Base-by-base conservation (phyloP, 2,888 invertebrate genomes). In the Drosophila monieri region DNA sequence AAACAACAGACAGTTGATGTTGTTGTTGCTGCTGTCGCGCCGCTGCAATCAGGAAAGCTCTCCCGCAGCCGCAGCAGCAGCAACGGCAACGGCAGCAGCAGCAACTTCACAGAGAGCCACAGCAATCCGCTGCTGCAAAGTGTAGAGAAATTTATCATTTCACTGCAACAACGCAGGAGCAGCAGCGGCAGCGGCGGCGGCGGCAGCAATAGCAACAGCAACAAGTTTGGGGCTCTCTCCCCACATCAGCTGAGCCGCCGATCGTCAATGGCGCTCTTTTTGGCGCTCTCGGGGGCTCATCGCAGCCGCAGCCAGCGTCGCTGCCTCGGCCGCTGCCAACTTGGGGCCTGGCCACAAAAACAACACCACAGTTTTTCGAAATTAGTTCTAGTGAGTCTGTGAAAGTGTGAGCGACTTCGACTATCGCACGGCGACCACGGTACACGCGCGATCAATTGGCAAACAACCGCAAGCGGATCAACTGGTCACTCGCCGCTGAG, bases 321-420 rank as follows among this genome's bases (percentile, higher is more conserved):
- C n/a, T 23, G 70, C 44, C 47, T 44, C 49, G 54, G 62, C 46
- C 61, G 65, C 49, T 57, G 62, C 46, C 65, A 60, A 53, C 59
- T 74, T 55, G 61, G 55, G 69, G 71, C 55, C 68, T 81, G 80
- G 78, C 75, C 88, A 88, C 83, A 89, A 89, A 88, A 89, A 87
- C 85, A 90, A 88, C 88, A 84, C 85, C 77, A 77, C 75, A 84
- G 78, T 74, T 85, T 88, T 85, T 88, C 76, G 74, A 84, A 88
- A 89, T 90, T 89, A 90, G 90, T 90, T 90, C 90, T 90, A 90
- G 87, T 79, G 79, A 85, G 88, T 87, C 89, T 90, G 90, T 88
- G 90, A 90, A 90, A 90, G 90, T 89, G 89, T 89, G 85, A 88
- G 87, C 88, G 81, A 70, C 60, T 70, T 51, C 49, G 52, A 78